Conservation (phyloP, 2,888 invertebrate genomes). For the Craniophora ligustri region DNA sequence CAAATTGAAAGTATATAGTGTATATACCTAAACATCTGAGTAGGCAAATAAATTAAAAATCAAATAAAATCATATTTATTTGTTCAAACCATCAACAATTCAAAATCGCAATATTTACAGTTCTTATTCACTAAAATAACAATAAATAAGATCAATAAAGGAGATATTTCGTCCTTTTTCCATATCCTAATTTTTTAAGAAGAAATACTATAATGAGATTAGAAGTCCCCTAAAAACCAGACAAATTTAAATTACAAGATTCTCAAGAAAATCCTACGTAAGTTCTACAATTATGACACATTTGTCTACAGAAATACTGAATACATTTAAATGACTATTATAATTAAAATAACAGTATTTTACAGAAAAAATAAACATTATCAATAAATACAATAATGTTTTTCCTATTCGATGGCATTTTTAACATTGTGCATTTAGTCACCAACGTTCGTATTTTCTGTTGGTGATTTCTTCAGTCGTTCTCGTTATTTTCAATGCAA, state of each 20-base stretch:
- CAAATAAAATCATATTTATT: conserved; percentile 5
- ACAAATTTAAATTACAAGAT: background rate
- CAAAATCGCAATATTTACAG: conserved; percentile 49
- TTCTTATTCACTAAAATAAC: conserved; percentile 42
- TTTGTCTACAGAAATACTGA: conserved; percentile 50
- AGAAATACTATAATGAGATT: too few species aligned
- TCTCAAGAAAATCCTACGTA: background rate
- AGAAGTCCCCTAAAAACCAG: too few species aligned
- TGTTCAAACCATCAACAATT: conserved; percentile 25
- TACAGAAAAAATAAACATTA: background rate
- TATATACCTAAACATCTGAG: too few species aligned
- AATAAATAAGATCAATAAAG: conserved; percentile 40
- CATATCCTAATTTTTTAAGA: too few species aligned
- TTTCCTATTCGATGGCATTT: background rate
- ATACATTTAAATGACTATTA: conserved; percentile 13
- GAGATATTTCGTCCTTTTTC: too few species aligned
- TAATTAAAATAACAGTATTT: conserved; percentile 2
- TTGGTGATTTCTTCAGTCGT: too few species aligned
- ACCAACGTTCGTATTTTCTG: too few species aligned
- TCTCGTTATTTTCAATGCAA: too few species aligned
- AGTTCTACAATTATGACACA: conserved; percentile 46
- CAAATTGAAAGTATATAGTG: too few species aligned
- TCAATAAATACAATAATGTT: background rate
- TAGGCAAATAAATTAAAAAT: conserved; percentile 2
- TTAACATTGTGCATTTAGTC: background rate